These are phyloP conservation scores for Ephestia elutella DNA, from an alignment of 1,140 invertebrate species.

Conservation along the genomic window DNA sequence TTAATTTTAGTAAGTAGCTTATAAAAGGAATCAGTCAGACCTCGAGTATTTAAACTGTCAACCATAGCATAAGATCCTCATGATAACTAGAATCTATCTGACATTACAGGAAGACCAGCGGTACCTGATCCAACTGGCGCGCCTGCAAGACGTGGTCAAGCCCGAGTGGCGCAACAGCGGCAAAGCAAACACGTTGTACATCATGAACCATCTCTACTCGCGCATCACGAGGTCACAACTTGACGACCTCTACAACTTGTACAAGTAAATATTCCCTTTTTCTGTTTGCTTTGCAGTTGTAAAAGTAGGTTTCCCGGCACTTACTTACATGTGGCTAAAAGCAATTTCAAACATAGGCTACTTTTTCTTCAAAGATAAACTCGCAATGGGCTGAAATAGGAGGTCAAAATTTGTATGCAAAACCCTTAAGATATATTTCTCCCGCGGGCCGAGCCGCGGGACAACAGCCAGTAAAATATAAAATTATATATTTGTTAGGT, in stretches of 20 bases:
- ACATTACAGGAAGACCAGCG: conserved; percentile 85
- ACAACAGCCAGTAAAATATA: no score
- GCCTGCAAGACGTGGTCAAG: conserved; percentile 83
- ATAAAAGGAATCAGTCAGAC: no score
- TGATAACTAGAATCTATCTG: neutral
- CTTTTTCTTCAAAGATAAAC: no score
- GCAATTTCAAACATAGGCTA: no score
- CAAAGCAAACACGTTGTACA: conserved; percentile 80
- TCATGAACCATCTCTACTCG: conserved; percentile 84
- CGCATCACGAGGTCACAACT: conserved; percentile 84
- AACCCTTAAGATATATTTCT: no score
- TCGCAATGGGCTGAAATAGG: no score
- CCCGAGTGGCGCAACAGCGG: conserved; percentile 88
- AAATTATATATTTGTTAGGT: conserved; percentile 72
- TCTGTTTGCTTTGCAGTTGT: neutral
- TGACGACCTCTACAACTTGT: conserved; percentile 85
- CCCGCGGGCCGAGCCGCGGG: no score
- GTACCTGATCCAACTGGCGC: conserved; percentile 85
- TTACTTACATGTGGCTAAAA: no score
- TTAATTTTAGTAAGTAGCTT: no score
- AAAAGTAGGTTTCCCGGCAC: no score
- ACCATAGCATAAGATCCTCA: no score
- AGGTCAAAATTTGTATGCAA: no score
- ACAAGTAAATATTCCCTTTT: conserved; percentile 75
- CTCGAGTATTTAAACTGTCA: neutral